phyloP scores from a whole-genome alignment of 2,113 vertebrate species.

The Pseudorasbora parva region DNA sequence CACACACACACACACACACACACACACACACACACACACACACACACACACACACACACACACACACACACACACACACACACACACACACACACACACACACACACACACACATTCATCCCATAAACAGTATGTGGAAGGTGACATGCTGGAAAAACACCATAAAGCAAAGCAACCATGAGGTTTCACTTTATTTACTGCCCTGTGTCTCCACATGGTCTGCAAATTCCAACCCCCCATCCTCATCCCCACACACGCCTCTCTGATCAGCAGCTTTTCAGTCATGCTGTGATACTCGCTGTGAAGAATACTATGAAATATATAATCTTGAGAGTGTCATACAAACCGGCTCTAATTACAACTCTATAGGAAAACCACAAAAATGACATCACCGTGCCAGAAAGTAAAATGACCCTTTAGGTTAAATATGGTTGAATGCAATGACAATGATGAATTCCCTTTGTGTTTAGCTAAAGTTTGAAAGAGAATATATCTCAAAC shows the following conservation, averaged over 20 bases:
- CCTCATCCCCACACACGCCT: background rate
- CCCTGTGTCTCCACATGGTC: slow-evolving; percentile 45
- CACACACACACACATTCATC: background rate
- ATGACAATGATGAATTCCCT: too few relatives aligned
- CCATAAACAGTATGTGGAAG: slow-evolving; percentile 42
- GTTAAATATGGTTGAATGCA: too few relatives aligned
- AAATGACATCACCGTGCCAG: too few relatives aligned
- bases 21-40: slow-evolving; percentile 25
- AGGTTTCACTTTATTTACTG: slow-evolving; percentile 47
- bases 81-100: too few relatives aligned
- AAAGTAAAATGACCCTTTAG: too few relatives aligned
- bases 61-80: background rate
- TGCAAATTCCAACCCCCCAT: slow-evolving; percentile 11
- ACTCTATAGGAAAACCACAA: too few relatives aligned
- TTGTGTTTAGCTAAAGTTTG: too few relatives aligned
- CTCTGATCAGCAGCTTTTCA: slow-evolving; percentile 26
- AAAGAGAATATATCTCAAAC: too few relatives aligned
- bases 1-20: slow-evolving; percentile 32
- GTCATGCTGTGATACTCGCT: slow-evolving; percentile 1
- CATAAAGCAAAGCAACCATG: slow-evolving; percentile 32
- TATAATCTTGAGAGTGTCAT: too few relatives aligned
- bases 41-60: background rate
- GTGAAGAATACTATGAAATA: background rate
- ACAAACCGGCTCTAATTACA: too few relatives aligned
- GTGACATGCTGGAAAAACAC: slow-evolving; percentile 51